These are phyloP conservation scores for Engraulis encrasicolus DNA, from an alignment of 2,113 vertebrate species.

Conservation along the genomic window DNA sequence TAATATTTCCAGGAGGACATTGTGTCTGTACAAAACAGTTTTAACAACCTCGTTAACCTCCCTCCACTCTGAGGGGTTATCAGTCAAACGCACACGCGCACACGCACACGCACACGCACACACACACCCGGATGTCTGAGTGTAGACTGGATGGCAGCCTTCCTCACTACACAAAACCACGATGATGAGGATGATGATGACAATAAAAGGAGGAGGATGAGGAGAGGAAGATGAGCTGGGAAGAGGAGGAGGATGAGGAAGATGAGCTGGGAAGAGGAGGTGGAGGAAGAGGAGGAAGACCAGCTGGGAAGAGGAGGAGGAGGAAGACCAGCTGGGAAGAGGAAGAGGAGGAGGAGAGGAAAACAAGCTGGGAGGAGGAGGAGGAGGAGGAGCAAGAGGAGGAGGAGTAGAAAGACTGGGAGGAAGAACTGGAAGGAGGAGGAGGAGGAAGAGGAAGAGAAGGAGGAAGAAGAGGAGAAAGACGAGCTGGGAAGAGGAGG, in stretches of 20 bases:
- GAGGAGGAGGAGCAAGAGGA: slow-evolving; percentile 21
- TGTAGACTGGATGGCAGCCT: slow-evolving; percentile 13
- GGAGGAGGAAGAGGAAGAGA: slow-evolving; percentile 32
- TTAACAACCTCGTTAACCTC: no score
- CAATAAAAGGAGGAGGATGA: slow-evolving; percentile 31
- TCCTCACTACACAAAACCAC: not conserved
- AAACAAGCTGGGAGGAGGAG: slow-evolving; percentile 41
- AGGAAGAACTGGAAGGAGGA: no score
- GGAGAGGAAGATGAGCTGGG: no score
- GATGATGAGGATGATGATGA: slow-evolving; percentile 20
- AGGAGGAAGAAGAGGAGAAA: no score
- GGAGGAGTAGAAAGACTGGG: no score
- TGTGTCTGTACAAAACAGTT: no score
- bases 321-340: not conserved
- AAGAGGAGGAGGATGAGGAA: slow-evolving; percentile 20
- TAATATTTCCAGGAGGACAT: no score
- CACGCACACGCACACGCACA: not conserved
- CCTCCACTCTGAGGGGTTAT: no score
- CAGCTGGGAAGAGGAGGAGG: slow-evolving; percentile 37
- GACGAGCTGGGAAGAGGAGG: no score
- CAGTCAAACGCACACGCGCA: not conserved
- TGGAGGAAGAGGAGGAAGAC: not conserved
- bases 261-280: slow-evolving; percentile 27
- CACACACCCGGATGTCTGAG: not conserved
- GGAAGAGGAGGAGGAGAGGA: not conserved